Percentiles rank a stretch among this genome's conserved stretches.
These are phyloP conservation scores for Syngnathus typhle DNA, from an alignment of 2,113 vertebrate genomes.

Conservation along the genomic window DNA sequence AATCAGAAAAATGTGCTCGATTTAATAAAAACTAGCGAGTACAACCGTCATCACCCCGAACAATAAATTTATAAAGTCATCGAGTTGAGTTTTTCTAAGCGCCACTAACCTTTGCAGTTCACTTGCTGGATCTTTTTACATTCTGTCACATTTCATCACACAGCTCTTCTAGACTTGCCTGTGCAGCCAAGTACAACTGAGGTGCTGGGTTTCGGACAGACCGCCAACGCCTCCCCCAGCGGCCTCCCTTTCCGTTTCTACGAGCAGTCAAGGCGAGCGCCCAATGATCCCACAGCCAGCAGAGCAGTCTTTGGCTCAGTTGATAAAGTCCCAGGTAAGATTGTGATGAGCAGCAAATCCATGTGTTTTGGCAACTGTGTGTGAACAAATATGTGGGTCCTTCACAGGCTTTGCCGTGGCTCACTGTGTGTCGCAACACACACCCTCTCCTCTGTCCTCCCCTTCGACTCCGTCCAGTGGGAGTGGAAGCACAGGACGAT, in stretches of 20 bases:
- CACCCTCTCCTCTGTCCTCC: slow-evolving; percentile 75
- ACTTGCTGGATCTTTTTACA: neutral
- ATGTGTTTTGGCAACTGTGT: slow-evolving; percentile 2
- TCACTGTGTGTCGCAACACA: slow-evolving; percentile 84
- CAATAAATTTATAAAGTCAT: neutral
- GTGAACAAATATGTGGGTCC: slow-evolving; percentile 17
- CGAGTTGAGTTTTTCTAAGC: neutral
- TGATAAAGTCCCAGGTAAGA: slow-evolving; percentile 96
- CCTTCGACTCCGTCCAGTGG: slow-evolving; percentile 81
- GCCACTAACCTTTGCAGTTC: neutral
- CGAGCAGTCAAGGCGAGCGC: slow-evolving; percentile 84
- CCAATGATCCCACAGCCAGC: slow-evolving; percentile 81
- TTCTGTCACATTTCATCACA: neutral
- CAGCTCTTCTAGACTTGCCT: slow-evolving; percentile 55
- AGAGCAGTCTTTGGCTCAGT: slow-evolving; percentile 86
- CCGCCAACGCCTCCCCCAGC: slow-evolving; percentile 67
- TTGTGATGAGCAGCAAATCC: neutral
- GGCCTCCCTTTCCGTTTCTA: slow-evolving; percentile 95
- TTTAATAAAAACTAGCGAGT: neutral
- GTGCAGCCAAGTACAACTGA: slow-evolving; percentile 70
- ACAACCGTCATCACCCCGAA: neutral
- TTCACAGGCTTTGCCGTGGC: slow-evolving; percentile 89
- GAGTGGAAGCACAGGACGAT: slow-evolving; percentile 77
- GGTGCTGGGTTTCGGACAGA: slow-evolving; percentile 84
- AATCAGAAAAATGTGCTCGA: neutral